Base-by-base conservation (phyloP, 2,888 invertebrate genomes). In the Drosophila borborema region DNA sequence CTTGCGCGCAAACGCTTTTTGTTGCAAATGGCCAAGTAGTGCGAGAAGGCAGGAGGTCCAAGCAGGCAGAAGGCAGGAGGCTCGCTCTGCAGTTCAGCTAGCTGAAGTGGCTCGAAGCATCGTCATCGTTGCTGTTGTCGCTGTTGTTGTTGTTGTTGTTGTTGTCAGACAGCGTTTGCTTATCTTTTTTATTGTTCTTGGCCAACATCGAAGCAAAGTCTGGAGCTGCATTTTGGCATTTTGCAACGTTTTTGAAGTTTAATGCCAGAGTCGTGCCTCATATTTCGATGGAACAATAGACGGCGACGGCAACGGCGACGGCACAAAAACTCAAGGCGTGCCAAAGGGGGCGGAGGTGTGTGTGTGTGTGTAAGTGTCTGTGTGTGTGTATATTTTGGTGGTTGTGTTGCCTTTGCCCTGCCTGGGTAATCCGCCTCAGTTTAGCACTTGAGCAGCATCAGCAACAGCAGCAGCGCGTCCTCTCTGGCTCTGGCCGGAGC, bases 231-330 rank as follows among this genome's bases (percentile, higher is more conserved):
- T 85, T 85, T 89, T 85, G 86, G 86, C 86, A 90, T 90, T 86
- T 90, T 90, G 85, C 85, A 89, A 86, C 90, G 86, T 74, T 85
- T 85, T 81, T 82, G 81, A 85, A 85, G 85, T 85, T 90, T 89
- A 86, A 86, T 90, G 89, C 89, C 89, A 90, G 90, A 86, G 86
- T 86, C 86, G 86, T 86, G 86, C 86, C 90, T 90, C 86, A 86
- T 86, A 86, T 86, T 86, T 86, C 83, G 87, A 87, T 89, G 89
- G 83, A 84, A 84, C 83, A 84, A 84, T 84, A 84, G 83, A 89
- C 82, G 62, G 55, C 69, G 72, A 31, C 55, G 73, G 55, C 72
- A 59, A 49, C 53, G 72, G 40, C 60, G 41, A 38, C 56, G 34
- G 49, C 58, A 72, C 58, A 65, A 65, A 65, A 80, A 71, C 74